Evolutionary conservation across 2,113 vertebrate genomes (phyloP), one percentile per base, ranked within the genome.

Genomic region (Heterocephalus glaber): DNA sequence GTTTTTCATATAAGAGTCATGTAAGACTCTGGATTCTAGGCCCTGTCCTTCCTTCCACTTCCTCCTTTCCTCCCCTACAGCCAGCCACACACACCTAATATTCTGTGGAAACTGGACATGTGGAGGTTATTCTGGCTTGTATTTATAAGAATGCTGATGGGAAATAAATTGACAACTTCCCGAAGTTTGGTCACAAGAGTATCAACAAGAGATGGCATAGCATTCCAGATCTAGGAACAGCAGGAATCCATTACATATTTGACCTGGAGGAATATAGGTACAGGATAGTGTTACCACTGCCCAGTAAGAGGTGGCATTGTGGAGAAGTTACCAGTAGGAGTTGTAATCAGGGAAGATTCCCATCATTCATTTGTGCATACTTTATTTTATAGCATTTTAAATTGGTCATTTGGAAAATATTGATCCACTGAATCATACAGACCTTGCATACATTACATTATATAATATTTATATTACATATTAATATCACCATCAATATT

Each of bases 301-400:
- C 19, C 47, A 80, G 33, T 93, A 84, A 93, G 22, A 96, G n/a
- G 33, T 95, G 28, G 22, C 22, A 10, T 54, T 94, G 44, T 79
- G n/a, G 24, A 74, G 72, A 92, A 90, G 49, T 84, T 28, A 13
- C 47, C 58, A 87, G 54, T 16, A 90, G 26, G 38, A 90, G 19
- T 14, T 72, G 2, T 80, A 83, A 77, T 66, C 63, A 90, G 61
- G 61, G 54, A 83, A 83, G 35, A 88, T 44, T 87, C 54, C 38
- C 84, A 44, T 84, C 17, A 87, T 66, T 92, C 33, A 61, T 38
- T 7, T n/a, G 16, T 47, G 49, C 8, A 52, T 81, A 22, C 19
- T 86, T 92, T 84, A 54, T 33, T 95, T 80, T 81, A 14, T 56
- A 56, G 20, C 47, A 80, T 38, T 20, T 41, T 58, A 35, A 19